Evolutionary conservation across 2,113 vertebrate genomes (phyloP).

Genomic region (Pelmatolapia mariae): DNA sequence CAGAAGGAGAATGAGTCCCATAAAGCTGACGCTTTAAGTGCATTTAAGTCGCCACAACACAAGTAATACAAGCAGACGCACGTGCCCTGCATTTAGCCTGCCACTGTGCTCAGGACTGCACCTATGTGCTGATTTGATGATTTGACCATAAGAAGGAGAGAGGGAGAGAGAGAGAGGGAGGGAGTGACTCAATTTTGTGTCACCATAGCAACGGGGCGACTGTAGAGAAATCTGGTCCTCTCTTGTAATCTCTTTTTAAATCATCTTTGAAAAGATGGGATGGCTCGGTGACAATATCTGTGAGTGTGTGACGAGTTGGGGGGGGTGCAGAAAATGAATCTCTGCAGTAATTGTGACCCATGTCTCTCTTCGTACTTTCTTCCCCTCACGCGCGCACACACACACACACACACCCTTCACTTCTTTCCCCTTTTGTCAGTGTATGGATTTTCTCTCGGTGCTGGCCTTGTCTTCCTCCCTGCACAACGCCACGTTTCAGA

Average conservation of each 20-base stretch:
- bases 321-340: background rate
- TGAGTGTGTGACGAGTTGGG: background rate
- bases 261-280: conserved; percentile 41
- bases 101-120: background rate
- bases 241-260: conserved; percentile 54
- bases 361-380: background rate
- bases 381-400: background rate
- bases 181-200: conserved; percentile 10
- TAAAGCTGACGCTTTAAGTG: background rate
- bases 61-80: background rate
- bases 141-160: background rate
- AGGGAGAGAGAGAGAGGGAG: background rate
- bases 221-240: conserved; percentile 11
- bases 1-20: background rate
- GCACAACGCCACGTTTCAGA: conserved; percentile 22
- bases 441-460: conserved; percentile 23
- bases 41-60: background rate
- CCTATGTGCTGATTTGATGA: conserved; percentile 28
- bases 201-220: conserved; percentile 36
- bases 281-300: background rate
- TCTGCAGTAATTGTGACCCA: conserved; percentile 38
- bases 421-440: conserved; percentile 15
- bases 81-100: background rate
- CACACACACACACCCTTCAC: background rate
- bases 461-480: conserved; percentile 27